phyloP scores from a whole-genome alignment of 2,113 vertebrate species.

The Antidorcas marsupialis region DNA sequence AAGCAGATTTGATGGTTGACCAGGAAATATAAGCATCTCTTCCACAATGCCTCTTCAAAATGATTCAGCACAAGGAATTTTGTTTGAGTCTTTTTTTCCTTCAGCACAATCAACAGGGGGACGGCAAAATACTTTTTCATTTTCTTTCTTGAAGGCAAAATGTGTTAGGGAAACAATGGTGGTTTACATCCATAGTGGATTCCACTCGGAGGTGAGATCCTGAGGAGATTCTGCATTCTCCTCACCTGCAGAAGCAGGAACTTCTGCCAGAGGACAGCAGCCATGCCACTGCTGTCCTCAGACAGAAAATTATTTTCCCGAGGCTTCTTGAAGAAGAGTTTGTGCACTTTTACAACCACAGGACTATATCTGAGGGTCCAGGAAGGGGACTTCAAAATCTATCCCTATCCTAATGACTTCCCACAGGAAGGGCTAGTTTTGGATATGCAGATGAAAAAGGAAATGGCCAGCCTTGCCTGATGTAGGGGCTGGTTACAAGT shows the following conservation, averaged over 20 bases:
- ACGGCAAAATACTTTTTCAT: slow-evolving; percentile 71
- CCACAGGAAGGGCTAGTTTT: slow-evolving; percentile 73
- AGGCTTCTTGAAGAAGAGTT: slow-evolving; percentile 66
- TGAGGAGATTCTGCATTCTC: slow-evolving; percentile 38
- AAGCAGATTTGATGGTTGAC: neutral
- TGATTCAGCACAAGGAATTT: neutral
- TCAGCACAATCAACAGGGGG: slow-evolving; percentile 65
- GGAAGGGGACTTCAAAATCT: slow-evolving; percentile 77
- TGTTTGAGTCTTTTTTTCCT: slow-evolving; percentile 16
- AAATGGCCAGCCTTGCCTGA: slow-evolving; percentile 71
- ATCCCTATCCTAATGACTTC: slow-evolving; percentile 75
- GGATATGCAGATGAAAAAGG: slow-evolving; percentile 71
- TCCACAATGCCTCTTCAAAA: slow-evolving; percentile 27
- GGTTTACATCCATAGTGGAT: slow-evolving; percentile 61
- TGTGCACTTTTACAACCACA: slow-evolving; percentile 61
- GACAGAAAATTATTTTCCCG: slow-evolving; percentile 67
- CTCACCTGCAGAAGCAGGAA: slow-evolving; percentile 39
- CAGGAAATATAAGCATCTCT: neutral
- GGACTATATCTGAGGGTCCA: slow-evolving; percentile 60
- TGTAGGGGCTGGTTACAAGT: slow-evolving; percentile 76
- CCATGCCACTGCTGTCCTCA: slow-evolving; percentile 21
- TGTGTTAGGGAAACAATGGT: slow-evolving; percentile 56
- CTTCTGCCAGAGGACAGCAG: slow-evolving; percentile 48
- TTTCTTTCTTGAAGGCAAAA: slow-evolving; percentile 73
- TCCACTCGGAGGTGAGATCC: slow-evolving; percentile 63